A percentile compares a stretch with the other conserved stretches of the same genome.
These are phyloP conservation scores for Ardeotis arabs DNA, from an alignment of 2,113 vertebrate species.

Conservation along the genomic window DNA sequence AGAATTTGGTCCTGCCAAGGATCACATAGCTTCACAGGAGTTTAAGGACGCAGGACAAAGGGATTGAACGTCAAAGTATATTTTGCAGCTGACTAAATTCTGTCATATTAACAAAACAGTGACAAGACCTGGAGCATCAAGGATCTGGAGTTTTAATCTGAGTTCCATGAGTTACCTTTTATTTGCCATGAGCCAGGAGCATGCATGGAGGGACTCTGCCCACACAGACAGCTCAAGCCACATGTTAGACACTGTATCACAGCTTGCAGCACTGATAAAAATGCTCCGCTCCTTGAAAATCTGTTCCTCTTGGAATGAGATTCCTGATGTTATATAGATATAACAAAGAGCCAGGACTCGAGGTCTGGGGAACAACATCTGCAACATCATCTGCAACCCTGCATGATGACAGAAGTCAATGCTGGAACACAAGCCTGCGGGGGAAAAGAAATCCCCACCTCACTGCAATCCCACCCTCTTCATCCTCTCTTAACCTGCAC, in stretches of 20 bases:
- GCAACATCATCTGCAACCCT: neutral
- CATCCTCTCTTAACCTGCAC: neutral
- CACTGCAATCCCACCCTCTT: neutral
- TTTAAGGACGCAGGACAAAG: neutral
- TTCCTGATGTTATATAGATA: neutral
- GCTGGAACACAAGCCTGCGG: neutral
- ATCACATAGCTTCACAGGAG: neutral
- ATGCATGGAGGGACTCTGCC: neutral
- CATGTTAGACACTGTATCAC: neutral
- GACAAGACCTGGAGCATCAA: neutral
- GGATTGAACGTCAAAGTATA: neutral
- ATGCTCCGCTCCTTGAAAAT: neutral
- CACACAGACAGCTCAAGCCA: neutral
- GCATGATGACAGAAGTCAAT: neutral
- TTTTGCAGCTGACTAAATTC: neutral
- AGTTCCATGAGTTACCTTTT: neutral
- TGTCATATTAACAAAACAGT: neutral
- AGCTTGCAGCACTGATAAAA: neutral
- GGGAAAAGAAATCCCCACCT: neutral
- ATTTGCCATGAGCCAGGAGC: neutral
- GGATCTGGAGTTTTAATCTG: neutral
- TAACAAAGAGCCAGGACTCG: neutral
- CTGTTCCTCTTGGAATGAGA: neutral
- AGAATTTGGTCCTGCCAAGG: neutral
- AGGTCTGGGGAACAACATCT: neutral